Percentiles rank a stretch among this genome's conserved stretches.
phyloP scores from a whole-genome alignment of 2,797 vertebrate species.

The Siniperca scherzeri region DNA sequence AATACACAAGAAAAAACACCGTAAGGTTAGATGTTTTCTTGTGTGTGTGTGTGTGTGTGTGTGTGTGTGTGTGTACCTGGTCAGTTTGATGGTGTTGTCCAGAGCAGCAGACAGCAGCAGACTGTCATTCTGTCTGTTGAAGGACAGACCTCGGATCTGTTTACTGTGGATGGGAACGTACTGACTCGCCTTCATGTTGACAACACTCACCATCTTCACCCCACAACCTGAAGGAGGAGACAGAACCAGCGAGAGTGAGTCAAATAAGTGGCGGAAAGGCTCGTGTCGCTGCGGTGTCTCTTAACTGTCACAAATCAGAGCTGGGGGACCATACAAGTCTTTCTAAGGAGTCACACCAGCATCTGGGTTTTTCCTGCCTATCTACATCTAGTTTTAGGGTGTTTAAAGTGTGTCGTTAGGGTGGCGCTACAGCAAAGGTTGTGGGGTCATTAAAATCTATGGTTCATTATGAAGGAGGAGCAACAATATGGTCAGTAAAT shows the following conservation, averaged over 20 bases:
- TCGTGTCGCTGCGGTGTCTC: too few species aligned
- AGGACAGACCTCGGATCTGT: conserved; percentile 94
- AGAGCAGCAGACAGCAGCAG: conserved; percentile 94
- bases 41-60: conserved; percentile 6
- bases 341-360: background rate
- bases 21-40: background rate
- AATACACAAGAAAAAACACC: background rate
- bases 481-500: background rate
- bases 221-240: conserved; percentile 89
- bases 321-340: background rate
- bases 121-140: conserved; percentile 87
- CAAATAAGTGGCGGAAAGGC: background rate
- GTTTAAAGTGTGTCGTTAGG: background rate
- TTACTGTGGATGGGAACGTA: conserved; percentile 94
- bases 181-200: conserved; percentile 92
- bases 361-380: background rate
- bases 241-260: background rate
- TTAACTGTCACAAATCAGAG: background rate
- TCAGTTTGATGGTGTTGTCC: conserved; percentile 94
- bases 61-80: conserved; percentile 86
- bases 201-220: conserved; percentile 94
- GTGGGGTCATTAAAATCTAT: background rate
- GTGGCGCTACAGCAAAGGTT: background rate
- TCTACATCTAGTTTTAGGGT: background rate
- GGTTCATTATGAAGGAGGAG: background rate